Evolutionary conservation across 1,140 invertebrate genomes (phyloP).

Genomic region (Holotrichia oblita): DNA sequence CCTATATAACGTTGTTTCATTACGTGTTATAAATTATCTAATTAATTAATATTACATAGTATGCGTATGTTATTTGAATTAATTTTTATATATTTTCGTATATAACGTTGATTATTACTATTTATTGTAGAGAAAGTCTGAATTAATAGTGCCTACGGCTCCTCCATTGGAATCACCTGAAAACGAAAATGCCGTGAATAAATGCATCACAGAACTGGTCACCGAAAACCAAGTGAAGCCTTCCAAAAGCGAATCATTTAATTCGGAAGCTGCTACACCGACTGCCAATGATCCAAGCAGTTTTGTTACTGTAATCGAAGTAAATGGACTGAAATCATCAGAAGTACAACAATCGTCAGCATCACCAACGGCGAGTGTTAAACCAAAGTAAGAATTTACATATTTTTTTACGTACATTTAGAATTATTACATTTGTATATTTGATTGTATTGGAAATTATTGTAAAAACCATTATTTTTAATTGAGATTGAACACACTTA

Average conservation of each 20-base stretch:
- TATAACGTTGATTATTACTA: not conserved
- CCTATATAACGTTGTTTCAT: no score
- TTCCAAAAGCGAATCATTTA: conserved; percentile 45
- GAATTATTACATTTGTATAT: no score
- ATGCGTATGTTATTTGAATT: no score
- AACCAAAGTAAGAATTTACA: conserved; percentile 55
- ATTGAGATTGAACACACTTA: no score
- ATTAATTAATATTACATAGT: not conserved
- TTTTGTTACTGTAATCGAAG: conserved; percentile 90
- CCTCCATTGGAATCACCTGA: conserved; percentile 51
- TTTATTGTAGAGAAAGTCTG: conserved; percentile 38
- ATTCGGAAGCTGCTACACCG: conserved; percentile 58
- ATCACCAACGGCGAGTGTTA: conserved; percentile 48
- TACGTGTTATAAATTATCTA: not conserved
- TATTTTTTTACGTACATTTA: conserved; percentile 37
- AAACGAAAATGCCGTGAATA: conserved; percentile 66
- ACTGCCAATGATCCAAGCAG: conserved; percentile 70
- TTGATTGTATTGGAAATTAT: no score
- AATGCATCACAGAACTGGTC: conserved; percentile 69
- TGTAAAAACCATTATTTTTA: no score
- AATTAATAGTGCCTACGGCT: conserved; percentile 44
- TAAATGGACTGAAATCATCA: conserved; percentile 72
- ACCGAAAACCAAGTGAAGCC: conserved; percentile 53
- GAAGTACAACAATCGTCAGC: conserved; percentile 45
- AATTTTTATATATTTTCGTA: no score